Conservation (phyloP, 1,140 invertebrate genomes). For the Teleopsis dalmanni region DNA sequence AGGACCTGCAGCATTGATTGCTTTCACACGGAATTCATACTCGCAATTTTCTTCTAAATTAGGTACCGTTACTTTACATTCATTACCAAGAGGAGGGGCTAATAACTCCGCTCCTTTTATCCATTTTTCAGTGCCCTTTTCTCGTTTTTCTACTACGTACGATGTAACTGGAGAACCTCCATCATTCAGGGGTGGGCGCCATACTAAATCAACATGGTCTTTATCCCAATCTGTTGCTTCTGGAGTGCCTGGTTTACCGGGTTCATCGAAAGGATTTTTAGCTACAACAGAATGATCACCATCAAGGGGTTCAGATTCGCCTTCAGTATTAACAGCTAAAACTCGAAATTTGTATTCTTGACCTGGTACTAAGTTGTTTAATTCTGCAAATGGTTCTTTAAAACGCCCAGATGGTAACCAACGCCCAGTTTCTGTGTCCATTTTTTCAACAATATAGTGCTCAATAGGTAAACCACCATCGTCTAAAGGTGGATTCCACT, state of each 20-base stretch:
- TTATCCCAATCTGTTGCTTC: constrained; percentile 92
- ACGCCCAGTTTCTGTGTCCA: constrained; percentile 73
- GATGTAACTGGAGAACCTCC: constrained; percentile 89
- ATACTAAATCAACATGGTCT: constrained; percentile 86
- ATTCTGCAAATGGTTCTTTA: constrained; percentile 75
- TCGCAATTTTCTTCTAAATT: constrained; percentile 90
- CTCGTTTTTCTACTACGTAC: constrained; percentile 90
- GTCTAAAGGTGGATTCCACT: constrained; percentile 88
- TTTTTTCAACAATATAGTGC: constrained; percentile 86
- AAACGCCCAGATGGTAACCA: constrained; percentile 75
- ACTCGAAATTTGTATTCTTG: constrained; percentile 98
- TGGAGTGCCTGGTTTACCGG: constrained; percentile 80
- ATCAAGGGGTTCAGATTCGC: constrained; percentile 85
- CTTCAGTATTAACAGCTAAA: constrained; percentile 89
- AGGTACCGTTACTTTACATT: constrained; percentile 75
- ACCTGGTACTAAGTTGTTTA: constrained; percentile 76
- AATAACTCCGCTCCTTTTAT: constrained; percentile 71
- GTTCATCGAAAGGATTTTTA: constrained; percentile 96
- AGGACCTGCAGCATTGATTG: constrained; percentile 91
- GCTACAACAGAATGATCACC: constrained; percentile 85
- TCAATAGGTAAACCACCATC: constrained; percentile 89
- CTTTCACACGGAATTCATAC: constrained; percentile 95
- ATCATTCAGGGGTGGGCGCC: constrained; percentile 80
- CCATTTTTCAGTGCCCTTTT: constrained; percentile 81
- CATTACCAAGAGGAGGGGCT: constrained; percentile 46